These are phyloP conservation scores for Eilema caniola DNA, from an alignment of 2,888 invertebrate genomes.

Conservation along the genomic window DNA sequence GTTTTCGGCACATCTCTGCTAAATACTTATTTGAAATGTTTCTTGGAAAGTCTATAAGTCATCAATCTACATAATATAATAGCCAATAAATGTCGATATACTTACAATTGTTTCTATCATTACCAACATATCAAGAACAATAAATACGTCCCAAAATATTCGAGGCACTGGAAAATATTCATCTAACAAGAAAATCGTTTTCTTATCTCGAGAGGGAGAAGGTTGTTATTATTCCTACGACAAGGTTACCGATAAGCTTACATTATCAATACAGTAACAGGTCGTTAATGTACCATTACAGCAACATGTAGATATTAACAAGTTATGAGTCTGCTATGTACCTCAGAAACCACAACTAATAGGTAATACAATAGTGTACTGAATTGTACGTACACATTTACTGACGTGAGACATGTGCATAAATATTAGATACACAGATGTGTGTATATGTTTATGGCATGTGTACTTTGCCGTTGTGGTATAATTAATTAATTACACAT, in stretches of 20 bases:
- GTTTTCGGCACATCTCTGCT: not conserved
- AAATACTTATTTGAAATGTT: not conserved
- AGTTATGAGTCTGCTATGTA: conserved; percentile 12
- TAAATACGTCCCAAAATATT: not conserved
- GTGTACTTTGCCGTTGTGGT: not conserved
- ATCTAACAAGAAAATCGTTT: not conserved
- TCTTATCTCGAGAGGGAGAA: not conserved
- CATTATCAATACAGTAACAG: not conserved
- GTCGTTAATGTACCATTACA: conserved; percentile 16
- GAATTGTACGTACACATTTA: not conserved
- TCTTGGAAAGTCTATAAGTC: not conserved
- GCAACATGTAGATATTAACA: conserved; percentile 16
- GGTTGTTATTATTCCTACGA: conserved; percentile 2
- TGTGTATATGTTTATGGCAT: too few relatives aligned
- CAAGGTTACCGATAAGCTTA: conserved; percentile 5
- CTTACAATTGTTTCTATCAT: not conserved
- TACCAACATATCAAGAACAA: not conserved
- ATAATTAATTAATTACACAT: not conserved
- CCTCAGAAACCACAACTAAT: conserved; percentile 21
- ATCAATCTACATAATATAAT: not conserved
- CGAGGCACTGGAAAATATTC: not conserved
- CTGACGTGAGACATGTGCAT: not conserved
- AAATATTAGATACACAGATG: not conserved
- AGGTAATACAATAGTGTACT: conserved; percentile 16
- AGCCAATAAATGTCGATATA: not conserved